phyloP scores from a whole-genome alignment of 2,113 vertebrate genomes.

The Spea multiplicata region DNA sequence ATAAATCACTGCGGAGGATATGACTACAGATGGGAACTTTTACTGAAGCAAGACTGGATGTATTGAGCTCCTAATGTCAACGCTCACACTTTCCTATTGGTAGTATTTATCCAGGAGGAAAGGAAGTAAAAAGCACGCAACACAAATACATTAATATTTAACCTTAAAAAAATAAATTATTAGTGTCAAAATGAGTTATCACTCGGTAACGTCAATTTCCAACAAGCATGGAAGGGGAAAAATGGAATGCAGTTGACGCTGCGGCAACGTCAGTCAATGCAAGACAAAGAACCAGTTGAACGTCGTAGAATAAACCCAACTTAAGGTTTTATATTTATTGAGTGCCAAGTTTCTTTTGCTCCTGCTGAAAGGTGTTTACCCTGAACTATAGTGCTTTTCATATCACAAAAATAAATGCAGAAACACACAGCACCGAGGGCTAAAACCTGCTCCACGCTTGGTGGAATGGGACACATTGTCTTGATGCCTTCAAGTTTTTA shows the following conservation, averaged over 20 bases:
- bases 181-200: conserved; percentile 2
- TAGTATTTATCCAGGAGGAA: background rate
- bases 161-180: background rate
- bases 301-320: too few relatives aligned
- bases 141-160: background rate
- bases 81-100: background rate
- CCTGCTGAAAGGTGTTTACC: too few relatives aligned
- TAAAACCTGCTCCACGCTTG: too few relatives aligned
- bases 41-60: conserved; percentile 3
- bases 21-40: conserved; percentile 16
- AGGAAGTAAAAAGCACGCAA: conserved; percentile 11
- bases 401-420: too few relatives aligned
- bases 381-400: too few relatives aligned
- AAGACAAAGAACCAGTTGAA: too few relatives aligned
- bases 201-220: background rate
- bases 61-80: background rate
- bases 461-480: too few relatives aligned
- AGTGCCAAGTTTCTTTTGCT: too few relatives aligned
- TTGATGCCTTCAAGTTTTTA: too few relatives aligned
- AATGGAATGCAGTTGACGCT: background rate
- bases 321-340: too few relatives aligned
- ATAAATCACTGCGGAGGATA: conserved; percentile 6
- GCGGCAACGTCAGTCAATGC: too few relatives aligned
- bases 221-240: background rate
- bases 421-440: too few relatives aligned